Percentiles rank a stretch among this genome's conserved stretches.
Evolutionary conservation across 2,888 invertebrate genomes (phyloP).

Genomic region (Plagodis dolabraria): DNA sequence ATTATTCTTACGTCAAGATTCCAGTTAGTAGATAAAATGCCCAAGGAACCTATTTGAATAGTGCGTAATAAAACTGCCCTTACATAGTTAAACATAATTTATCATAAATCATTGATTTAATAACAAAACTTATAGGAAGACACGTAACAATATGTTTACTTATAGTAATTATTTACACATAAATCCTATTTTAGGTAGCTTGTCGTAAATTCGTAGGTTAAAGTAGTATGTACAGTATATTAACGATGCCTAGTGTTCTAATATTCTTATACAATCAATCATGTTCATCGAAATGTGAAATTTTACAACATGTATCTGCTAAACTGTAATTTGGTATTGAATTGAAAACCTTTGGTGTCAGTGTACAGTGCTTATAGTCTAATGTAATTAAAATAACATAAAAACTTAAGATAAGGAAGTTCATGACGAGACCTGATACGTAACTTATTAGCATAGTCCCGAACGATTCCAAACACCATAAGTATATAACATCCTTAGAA

Average conservation of each 20-base stretch:
- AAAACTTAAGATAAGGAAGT: conserved; percentile 62
- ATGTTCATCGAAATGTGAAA: conserved; percentile 11
- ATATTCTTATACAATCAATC: neutral
- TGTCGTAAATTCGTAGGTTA: too few species aligned
- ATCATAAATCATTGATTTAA: too few species aligned
- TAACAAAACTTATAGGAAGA: too few species aligned
- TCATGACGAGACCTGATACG: conserved; percentile 63
- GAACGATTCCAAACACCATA: conserved; percentile 62
- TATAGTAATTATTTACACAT: too few species aligned
- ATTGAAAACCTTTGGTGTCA: conserved; percentile 42
- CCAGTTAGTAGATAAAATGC: too few species aligned
- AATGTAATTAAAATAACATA: conserved; percentile 63
- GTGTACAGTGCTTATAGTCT: conserved; percentile 55
- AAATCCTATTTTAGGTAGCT: too few species aligned
- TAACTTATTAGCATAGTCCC: conserved; percentile 56
- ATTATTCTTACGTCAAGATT: too few species aligned
- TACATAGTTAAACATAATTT: too few species aligned
- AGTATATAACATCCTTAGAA: conserved; percentile 63
- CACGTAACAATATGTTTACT: too few species aligned
- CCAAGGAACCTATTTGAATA: too few species aligned
- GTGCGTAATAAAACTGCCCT: too few species aligned
- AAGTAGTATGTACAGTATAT: too few species aligned
- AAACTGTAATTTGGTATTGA: conserved; percentile 55
- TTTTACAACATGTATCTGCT: conserved; percentile 34
- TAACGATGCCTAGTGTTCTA: neutral